Conservation (phyloP, 2,113 vertebrate species). For the Kobus ellipsiprymnus region DNA sequence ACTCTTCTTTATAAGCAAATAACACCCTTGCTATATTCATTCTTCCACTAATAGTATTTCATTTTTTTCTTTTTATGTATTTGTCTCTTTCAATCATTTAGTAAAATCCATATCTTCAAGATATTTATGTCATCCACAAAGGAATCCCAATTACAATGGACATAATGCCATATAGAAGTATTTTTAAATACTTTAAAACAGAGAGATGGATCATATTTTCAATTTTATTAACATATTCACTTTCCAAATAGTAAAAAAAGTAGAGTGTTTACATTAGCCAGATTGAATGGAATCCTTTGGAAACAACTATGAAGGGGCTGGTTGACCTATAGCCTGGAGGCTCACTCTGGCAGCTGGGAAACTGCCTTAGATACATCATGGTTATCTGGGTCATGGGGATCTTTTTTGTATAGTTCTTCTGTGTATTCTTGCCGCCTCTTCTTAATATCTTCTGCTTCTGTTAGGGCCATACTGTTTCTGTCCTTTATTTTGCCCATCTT, state of each 20-base stretch:
- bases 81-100: background rate
- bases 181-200: background rate
- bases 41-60: background rate
- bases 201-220: background rate
- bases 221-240: background rate
- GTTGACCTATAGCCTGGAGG: background rate
- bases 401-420: background rate
- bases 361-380: background rate
- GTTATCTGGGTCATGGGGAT: background rate
- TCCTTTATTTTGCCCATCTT: background rate
- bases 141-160: background rate
- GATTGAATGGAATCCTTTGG: background rate
- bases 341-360: background rate
- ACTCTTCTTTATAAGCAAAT: background rate
- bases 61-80: background rate
- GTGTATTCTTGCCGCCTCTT: background rate
- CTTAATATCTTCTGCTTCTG: background rate
- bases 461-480: background rate
- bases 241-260: background rate
- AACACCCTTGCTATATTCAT: background rate
- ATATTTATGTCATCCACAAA: background rate
- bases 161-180: background rate
- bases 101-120: background rate
- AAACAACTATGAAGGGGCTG: background rate
- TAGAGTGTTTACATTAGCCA: background rate